Evolutionary conservation across 1,140 invertebrate species (phyloP), one percentile per base, ranked within the genome.

Genomic region (Cydia fagiglandana): DNA sequence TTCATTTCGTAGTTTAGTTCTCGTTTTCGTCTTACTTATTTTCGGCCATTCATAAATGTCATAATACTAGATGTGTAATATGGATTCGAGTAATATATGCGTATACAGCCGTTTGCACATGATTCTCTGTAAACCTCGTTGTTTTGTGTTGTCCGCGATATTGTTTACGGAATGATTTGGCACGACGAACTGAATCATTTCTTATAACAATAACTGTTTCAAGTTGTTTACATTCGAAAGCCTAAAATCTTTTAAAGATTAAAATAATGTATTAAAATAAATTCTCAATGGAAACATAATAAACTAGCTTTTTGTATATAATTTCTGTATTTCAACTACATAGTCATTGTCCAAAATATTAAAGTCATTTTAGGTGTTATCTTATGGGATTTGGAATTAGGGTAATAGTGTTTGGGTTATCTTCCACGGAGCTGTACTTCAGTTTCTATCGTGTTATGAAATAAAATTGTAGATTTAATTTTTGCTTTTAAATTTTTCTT

Each of bases 31-130:
- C 84, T 88, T 84, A 70, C n/a, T 84, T 80, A 83, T 80, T 81
- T 84, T 89, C 83, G 83, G 84, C 86, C 83, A 85, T 86, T 89
- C 78, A 83, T 86, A 86, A 83, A 86, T 88, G 87, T 91, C 88
- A 89, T 88, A 88, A 91, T 90, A 89, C 83, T 91, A 88, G 85
- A 89, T 90, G 84, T 90, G 84, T 92, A 88, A 88, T 86, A 91
- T 88, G 89, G 88, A 85, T 88, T 91, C 82, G 81, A 89, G 80
- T 84, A 80, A 85, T 80, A 84, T 86, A 83, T 82, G 83, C 81
- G 81, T 83, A 86, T 78, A 81, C 81, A 76, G 76, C 73, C 50
- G 38, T 78, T 75, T 80, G 75, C 64, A 73, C 68, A 76, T 50
- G 70, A 74, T 61, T 75, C 38, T 73, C 70, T 68, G 61, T 64